phyloP scores from a whole-genome alignment of 1,140 invertebrate species.

The Psix sp. region DNA sequence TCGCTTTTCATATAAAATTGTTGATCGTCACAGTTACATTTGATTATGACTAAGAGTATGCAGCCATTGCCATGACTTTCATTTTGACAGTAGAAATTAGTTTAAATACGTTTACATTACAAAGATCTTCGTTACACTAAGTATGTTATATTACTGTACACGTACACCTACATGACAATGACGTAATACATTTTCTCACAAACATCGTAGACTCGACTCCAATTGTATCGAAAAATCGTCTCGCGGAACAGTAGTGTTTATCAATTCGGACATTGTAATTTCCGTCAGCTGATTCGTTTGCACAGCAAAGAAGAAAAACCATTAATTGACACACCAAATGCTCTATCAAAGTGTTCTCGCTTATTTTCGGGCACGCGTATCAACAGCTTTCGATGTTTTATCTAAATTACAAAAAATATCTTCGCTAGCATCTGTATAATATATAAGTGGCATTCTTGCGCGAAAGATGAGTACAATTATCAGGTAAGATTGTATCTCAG shows the following conservation, averaged over 20 bases:
- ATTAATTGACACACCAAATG: too few species aligned
- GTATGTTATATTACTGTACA: slow-evolving; percentile 34
- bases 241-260: too few species aligned
- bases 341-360: too few species aligned
- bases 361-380: slow-evolving; percentile 15
- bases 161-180: slow-evolving; percentile 20
- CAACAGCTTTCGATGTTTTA: slow-evolving; percentile 35
- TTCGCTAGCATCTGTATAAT: slow-evolving; percentile 37
- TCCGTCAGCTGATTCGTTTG: too few species aligned
- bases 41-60: slow-evolving; percentile 24
- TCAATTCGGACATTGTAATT: too few species aligned
- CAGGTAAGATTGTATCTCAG: slow-evolving; percentile 3
- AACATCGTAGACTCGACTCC: slow-evolving; percentile 3
- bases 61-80: slow-evolving; percentile 13
- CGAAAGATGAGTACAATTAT: slow-evolving; percentile 10
- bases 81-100: slow-evolving; percentile 5
- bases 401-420: slow-evolving; percentile 53
- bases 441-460: slow-evolving; percentile 32
- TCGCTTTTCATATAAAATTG: slow-evolving; percentile 13
- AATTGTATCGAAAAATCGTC: neutral
- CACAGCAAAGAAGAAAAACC: too few species aligned
- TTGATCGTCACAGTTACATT: slow-evolving; percentile 22
- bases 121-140: slow-evolving; percentile 20
- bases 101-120: slow-evolving; percentile 17
- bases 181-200: too few species aligned